Percentiles rank a stretch among this genome's conserved stretches.
These are phyloP conservation scores for Platichthys flesus DNA, from an alignment of 2,113 vertebrate genomes.

Conservation along the genomic window DNA sequence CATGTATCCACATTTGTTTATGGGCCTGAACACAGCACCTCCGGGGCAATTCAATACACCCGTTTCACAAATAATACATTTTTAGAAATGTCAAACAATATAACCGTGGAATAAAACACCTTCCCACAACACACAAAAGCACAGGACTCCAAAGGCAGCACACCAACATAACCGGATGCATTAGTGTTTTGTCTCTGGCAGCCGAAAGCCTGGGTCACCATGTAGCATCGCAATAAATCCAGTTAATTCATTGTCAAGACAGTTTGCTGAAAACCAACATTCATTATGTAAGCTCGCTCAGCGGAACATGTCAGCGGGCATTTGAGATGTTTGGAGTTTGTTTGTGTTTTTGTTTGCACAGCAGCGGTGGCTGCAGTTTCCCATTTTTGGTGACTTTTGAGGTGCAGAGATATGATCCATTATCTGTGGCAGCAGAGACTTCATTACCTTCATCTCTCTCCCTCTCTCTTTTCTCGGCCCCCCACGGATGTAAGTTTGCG, in stretches of 20 bases:
- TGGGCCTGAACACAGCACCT: slow-evolving; percentile 23
- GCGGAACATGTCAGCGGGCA: slow-evolving; percentile 61
- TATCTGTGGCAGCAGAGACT: slow-evolving; percentile 72
- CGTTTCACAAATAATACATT: slow-evolving; percentile 37
- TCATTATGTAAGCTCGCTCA: slow-evolving; percentile 68
- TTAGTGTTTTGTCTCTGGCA: slow-evolving; percentile 62
- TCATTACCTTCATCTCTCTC: slow-evolving; percentile 28
- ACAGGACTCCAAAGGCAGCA: slow-evolving; percentile 31
- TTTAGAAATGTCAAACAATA: slow-evolving; percentile 57
- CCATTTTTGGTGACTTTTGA: slow-evolving; percentile 70
- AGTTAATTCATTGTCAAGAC: slow-evolving; percentile 70
- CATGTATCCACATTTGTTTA: slow-evolving; percentile 48
- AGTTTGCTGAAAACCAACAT: slow-evolving; percentile 72
- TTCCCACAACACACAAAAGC: slow-evolving; percentile 20
- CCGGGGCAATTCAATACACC: slow-evolving; percentile 39
- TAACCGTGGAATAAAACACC: slow-evolving; percentile 55
- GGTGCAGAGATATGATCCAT: slow-evolving; percentile 70
- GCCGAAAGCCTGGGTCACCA: slow-evolving; percentile 63
- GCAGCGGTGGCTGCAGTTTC: slow-evolving; percentile 60
- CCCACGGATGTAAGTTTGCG: slow-evolving; percentile 45
- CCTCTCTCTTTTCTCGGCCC: slow-evolving; percentile 4
- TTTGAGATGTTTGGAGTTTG: slow-evolving; percentile 69
- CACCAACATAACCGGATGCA: slow-evolving; percentile 53
- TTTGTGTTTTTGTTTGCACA: slow-evolving; percentile 56
- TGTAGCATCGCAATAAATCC: slow-evolving; percentile 66